These are phyloP conservation scores for Galeopterus variegatus DNA, from an alignment of 2,113 vertebrate genomes.

Conservation along the genomic window DNA sequence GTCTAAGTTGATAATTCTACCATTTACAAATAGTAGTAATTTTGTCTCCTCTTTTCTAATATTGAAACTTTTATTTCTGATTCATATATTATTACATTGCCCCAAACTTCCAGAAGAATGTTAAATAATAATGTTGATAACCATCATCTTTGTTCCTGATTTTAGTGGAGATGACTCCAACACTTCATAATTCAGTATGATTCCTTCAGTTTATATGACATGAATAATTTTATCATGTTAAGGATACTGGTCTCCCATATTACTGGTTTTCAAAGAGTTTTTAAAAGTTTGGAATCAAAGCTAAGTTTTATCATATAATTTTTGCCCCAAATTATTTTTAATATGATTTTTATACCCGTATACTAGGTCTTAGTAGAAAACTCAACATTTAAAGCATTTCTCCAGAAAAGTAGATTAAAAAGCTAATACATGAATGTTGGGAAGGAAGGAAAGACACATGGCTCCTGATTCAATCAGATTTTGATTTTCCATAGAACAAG, in stretches of 20 bases:
- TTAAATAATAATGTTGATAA: background rate
- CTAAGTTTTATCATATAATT: background rate
- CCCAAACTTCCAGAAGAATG: background rate
- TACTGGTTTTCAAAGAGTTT: conserved; percentile 30
- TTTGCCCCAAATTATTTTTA: conserved; percentile 37
- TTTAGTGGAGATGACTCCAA: background rate
- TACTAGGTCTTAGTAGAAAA: conserved; percentile 23
- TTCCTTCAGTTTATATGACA: background rate
- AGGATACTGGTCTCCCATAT: background rate
- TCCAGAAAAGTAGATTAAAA: conserved; percentile 17
- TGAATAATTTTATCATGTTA: background rate
- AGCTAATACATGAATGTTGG: background rate
- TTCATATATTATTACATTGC: background rate
- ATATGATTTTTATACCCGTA: background rate
- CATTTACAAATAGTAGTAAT: conserved; percentile 26
- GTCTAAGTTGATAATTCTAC: conserved; percentile 39
- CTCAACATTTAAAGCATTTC: conserved; percentile 50
- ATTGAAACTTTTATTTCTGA: background rate
- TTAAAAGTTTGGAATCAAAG: conserved; percentile 44
- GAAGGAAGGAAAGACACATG: background rate
- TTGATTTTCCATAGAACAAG: background rate
- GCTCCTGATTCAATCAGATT: background rate
- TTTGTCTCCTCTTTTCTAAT: background rate
- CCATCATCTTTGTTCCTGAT: background rate
- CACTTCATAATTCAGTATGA: background rate